A percentile compares a stretch with the other conserved stretches of the same genome.
phyloP scores from a whole-genome alignment of 2,113 vertebrate genomes.

The Bufo bufo region DNA sequence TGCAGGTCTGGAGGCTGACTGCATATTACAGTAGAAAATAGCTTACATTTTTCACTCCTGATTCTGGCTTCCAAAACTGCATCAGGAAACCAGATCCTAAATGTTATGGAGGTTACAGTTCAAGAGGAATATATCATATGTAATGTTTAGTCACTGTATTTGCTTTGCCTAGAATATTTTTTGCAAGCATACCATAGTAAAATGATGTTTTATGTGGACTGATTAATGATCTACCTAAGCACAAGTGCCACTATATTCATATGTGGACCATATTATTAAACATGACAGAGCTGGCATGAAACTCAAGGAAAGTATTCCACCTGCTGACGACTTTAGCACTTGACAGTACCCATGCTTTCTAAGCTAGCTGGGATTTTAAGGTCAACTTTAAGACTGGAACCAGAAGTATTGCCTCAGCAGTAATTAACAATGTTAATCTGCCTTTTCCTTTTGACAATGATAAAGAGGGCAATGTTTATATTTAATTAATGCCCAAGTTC shows the following conservation, averaged over 20 bases:
- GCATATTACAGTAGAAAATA: conserved; percentile 70
- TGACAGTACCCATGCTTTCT: conserved; percentile 53
- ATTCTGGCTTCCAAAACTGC: conserved; percentile 45
- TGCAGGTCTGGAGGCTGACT: conserved; percentile 72
- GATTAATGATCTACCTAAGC: background rate
- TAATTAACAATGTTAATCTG: conserved; percentile 82
- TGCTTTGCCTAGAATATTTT: background rate
- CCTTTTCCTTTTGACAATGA: conserved; percentile 75
- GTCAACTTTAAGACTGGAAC: conserved; percentile 64
- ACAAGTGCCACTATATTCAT: background rate
- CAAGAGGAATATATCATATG: background rate
- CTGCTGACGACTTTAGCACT: conserved; percentile 68
- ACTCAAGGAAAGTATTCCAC: conserved; percentile 78
- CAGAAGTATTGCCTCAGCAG: conserved; percentile 70
- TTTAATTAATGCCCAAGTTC: conserved; percentile 93
- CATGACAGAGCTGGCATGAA: conserved; percentile 62
- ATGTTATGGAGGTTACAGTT: conserved; percentile 54
- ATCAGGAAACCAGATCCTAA: conserved; percentile 63
- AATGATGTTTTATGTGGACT: background rate
- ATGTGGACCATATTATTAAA: background rate
- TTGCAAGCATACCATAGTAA: background rate
- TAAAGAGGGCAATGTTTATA: conserved; percentile 84
- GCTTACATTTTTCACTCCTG: conserved; percentile 64
- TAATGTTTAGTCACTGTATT: background rate
- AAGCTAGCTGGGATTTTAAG: conserved; percentile 58